Base-by-base conservation (phyloP, 2,113 vertebrate species). In the Heptranchias perlo region DNA sequence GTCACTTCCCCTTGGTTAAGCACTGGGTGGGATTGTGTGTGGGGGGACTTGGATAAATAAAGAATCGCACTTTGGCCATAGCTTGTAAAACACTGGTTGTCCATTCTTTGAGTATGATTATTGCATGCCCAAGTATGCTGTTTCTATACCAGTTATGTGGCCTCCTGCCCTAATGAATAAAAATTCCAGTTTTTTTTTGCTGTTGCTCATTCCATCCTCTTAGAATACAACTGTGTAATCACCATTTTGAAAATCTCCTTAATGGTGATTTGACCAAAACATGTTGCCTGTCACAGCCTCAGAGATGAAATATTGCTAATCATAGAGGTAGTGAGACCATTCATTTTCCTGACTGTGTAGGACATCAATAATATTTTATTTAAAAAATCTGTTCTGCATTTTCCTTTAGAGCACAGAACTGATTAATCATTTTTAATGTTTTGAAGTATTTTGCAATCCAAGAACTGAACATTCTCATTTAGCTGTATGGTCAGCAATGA, bases 381-480 rank as follows among this genome's bases (percentile, higher is more conserved):
- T 28, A 92, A 14, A 92, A 54, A n/a, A 58, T 58, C 54, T 61
- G 28, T 58, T 92, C 54, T 92, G 86, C 11, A 91, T 61, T 61
- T 91, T 58, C 11, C 54, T 92, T 92, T 7, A 61, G 54, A 92
- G 39, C 0, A 39, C n/a, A 91, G 87, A 82, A 82, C 39, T 44
- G 16, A 62, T 58, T 8, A 31, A 4, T 54, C 3, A 58, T 86
- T 16, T 58, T 91, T 18, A 86, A 86, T 31, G 49, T 49, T 89
- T 54, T 54, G 47, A 89, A 89, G 49, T 13, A 35, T 3, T 91
- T 91, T 91, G 28, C 31, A 35, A 58, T 91, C 28, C 28, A 91
- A 58, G 87, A n/a, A 76, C 11, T n/a, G 69, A 76, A 52, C 49
- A 31, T 89, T 89, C 87, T 91, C 28, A 62, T 92, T 92, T 91